phyloP scores from a whole-genome alignment of 2,797 vertebrate genomes.

The Halcyon chelicuti region DNA sequence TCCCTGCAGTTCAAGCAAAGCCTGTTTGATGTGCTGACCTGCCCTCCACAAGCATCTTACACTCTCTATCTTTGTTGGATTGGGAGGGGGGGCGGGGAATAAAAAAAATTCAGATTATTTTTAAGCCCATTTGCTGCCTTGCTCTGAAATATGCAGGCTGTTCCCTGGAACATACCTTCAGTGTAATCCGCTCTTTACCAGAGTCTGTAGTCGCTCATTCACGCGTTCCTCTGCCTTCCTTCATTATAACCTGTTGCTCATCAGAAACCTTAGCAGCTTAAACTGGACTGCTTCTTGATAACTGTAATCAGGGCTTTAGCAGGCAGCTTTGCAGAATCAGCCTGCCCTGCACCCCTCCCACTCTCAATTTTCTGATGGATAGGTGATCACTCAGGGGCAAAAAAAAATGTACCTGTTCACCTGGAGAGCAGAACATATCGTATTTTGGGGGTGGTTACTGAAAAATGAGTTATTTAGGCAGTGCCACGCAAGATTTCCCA shows the following conservation, averaged over 20 bases:
- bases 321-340: constrained; percentile 43
- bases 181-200: constrained; percentile 63
- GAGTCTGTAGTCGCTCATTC: constrained; percentile 28
- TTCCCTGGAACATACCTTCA: constrained; percentile 36
- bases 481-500: neutral
- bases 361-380: constrained; percentile 31
- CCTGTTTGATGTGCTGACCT: constrained; percentile 47
- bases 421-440: neutral
- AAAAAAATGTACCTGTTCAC: neutral
- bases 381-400: neutral
- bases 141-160: constrained; percentile 52
- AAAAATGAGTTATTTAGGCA: neutral
- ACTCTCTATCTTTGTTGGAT: constrained; percentile 24
- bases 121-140: constrained; percentile 62
- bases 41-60: constrained; percentile 47
- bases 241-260: constrained; percentile 57
- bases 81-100: neutral
- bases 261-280: constrained; percentile 67
- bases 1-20: neutral
- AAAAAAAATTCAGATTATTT: constrained; percentile 51
- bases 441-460: neutral
- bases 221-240: constrained; percentile 13
- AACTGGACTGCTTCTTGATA: constrained; percentile 64
- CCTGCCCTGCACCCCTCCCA: neutral
- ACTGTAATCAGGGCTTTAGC: constrained; percentile 66